phyloP scores from a whole-genome alignment of 2,888 invertebrate species.

The Plagiodera versicolora region DNA sequence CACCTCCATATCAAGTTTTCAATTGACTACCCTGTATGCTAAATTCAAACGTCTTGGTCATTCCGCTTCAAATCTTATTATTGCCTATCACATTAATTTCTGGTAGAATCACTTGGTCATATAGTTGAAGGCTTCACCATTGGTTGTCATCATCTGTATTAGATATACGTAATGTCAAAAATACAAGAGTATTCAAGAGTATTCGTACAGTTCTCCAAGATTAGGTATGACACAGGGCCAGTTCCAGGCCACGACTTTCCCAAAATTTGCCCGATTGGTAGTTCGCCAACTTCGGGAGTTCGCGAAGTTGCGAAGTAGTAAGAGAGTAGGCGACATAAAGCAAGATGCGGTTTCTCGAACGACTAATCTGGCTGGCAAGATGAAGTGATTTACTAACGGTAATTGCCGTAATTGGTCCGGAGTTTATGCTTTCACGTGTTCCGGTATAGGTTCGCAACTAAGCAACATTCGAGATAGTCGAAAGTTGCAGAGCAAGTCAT shows the following conservation, averaged over 20 bases:
- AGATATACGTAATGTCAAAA: no score
- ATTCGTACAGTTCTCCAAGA: no score
- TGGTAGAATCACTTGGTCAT: no score
- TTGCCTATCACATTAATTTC: no score
- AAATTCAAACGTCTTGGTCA: no score
- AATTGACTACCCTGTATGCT: no score
- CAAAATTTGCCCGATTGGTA: slow-evolving; percentile 15
- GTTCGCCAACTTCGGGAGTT: slow-evolving; percentile 12
- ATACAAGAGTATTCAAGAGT: no score
- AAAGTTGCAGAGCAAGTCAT: neutral
- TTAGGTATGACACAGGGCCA: neutral
- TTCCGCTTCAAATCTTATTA: no score
- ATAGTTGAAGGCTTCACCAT: no score
- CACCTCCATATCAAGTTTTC: no score
- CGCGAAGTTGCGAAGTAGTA: slow-evolving; percentile 8
- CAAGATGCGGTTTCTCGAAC: slow-evolving; percentile 48
- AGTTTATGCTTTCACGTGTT: slow-evolving; percentile 29
- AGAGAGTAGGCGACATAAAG: slow-evolving; percentile 40
- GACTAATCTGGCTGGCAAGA: slow-evolving; percentile 51
- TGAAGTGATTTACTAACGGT: slow-evolving; percentile 53
- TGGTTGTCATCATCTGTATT: no score
- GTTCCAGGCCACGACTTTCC: slow-evolving; percentile 18
- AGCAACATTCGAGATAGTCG: neutral
- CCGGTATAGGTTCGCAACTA: neutral
- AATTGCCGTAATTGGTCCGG: slow-evolving; percentile 49